phyloP scores from a whole-genome alignment of 2,113 vertebrate species.

The Lanius collurio region DNA sequence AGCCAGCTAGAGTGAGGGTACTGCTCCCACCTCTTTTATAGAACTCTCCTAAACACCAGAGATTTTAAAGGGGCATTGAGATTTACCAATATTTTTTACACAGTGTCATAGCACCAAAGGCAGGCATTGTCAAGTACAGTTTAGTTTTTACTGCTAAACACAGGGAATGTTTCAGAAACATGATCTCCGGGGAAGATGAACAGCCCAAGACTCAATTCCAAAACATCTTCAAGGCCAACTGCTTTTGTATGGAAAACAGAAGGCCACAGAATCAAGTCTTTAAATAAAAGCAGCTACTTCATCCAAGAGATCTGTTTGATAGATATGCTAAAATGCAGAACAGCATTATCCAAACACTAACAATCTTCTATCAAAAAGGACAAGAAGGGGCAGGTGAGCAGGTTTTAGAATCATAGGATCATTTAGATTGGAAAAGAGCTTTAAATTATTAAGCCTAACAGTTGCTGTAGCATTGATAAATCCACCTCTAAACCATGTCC shows the following conservation, averaged over 20 bases:
- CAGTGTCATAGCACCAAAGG: neutral
- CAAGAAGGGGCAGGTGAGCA: neutral
- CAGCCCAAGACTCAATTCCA: neutral
- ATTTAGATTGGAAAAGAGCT: neutral
- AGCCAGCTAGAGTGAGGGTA: too few relatives aligned
- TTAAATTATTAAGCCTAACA: neutral
- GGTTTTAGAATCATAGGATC: neutral
- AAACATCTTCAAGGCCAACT: neutral
- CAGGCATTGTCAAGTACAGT: fast-evolving
- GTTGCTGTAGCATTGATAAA: neutral
- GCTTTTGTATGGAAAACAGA: neutral
- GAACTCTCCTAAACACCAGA: neutral
- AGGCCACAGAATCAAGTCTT: neutral
- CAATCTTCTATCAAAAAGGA: neutral
- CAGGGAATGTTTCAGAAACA: neutral
- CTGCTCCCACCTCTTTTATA: neutral
- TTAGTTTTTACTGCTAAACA: neutral
- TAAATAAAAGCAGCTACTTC: neutral
- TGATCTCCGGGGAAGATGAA: neutral
- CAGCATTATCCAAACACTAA: neutral
- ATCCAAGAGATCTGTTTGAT: neutral
- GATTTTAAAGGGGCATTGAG: neutral
- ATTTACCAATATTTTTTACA: neutral
- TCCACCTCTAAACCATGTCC: neutral
- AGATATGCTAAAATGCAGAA: neutral